Evolutionary conservation across 2,888 invertebrate genomes (phyloP).

Genomic region (Meloe dianella): DNA sequence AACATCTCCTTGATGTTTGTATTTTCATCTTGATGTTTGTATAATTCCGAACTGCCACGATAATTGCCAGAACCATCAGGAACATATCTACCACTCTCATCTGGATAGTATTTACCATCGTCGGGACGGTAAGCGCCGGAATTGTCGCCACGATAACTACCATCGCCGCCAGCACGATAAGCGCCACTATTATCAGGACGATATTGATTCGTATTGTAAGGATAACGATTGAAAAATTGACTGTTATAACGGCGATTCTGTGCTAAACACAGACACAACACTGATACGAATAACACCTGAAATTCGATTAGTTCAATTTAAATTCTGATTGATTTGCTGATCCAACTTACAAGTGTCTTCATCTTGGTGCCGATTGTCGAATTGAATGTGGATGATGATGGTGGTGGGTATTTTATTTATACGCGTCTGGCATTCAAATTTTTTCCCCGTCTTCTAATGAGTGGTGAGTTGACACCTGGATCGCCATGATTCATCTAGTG

Average conservation of each 20-base stretch:
- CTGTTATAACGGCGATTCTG: neutral
- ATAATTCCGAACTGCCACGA: constrained; percentile 61
- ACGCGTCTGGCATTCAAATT: neutral
- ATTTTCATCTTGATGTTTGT: constrained; percentile 49
- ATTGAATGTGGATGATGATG: constrained; percentile 13
- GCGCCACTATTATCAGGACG: constrained; percentile 27
- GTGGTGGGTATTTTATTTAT: constrained; percentile 20
- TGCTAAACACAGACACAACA: constrained; percentile 6
- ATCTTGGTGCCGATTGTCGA: constrained; percentile 17
- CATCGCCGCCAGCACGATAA: constrained; percentile 18
- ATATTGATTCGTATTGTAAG: constrained; percentile 19
- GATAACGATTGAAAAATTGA: neutral
- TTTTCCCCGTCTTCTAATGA: neutral
- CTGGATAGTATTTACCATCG: constrained; percentile 58
- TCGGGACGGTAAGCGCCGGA: constrained; percentile 29
- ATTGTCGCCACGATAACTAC: constrained; percentile 37
- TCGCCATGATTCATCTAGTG: neutral
- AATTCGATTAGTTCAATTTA: constrained; percentile 3
- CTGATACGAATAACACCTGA: constrained; percentile 18
- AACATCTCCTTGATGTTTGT: constrained; percentile 39
- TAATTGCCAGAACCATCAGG: constrained; percentile 62
- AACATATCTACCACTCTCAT: constrained; percentile 63
- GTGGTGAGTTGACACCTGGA: neutral
- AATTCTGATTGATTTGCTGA: neutral
- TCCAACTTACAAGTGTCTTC: constrained; percentile 23